phyloP scores from a whole-genome alignment of 2,888 invertebrate species.

The Phragmatobia fuliginosa region DNA sequence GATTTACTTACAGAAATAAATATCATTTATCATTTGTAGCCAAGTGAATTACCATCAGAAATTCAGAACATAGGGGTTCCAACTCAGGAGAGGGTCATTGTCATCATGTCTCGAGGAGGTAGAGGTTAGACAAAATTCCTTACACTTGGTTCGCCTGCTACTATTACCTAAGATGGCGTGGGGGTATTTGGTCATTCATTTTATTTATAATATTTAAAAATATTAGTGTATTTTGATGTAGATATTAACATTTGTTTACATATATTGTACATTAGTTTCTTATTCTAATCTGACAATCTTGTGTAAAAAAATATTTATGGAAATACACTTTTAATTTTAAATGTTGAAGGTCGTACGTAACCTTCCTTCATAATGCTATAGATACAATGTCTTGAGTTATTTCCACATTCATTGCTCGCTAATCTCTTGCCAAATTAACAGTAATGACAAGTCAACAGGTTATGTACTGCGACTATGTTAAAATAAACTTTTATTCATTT shows the following conservation, averaged over 20 bases:
- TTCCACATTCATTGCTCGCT: not conserved
- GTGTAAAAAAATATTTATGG: not conserved
- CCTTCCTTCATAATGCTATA: not conserved
- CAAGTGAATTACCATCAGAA: too few relatives aligned
- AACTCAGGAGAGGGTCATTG: too few relatives aligned
- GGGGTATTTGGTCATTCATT: too few relatives aligned
- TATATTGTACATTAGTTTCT: not conserved
- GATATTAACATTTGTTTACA: not conserved
- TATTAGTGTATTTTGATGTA: too few relatives aligned
- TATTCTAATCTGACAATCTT: not conserved
- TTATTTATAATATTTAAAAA: too few relatives aligned
- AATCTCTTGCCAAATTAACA: not conserved
- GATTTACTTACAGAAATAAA: too few relatives aligned
- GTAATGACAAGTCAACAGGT: not conserved
- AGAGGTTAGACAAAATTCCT: too few relatives aligned
- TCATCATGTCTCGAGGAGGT: too few relatives aligned
- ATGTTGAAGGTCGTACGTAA: not conserved
- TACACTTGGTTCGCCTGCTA: too few relatives aligned
- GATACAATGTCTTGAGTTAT: not conserved
- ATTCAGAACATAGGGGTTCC: too few relatives aligned
- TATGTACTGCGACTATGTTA: not conserved
- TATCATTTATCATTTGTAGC: too few relatives aligned
- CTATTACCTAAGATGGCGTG: too few relatives aligned
- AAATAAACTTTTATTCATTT: not conserved
- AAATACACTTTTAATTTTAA: not conserved